Evolutionary conservation across 2,888 invertebrate species (phyloP).

Genomic region (Eilema caniola): DNA sequence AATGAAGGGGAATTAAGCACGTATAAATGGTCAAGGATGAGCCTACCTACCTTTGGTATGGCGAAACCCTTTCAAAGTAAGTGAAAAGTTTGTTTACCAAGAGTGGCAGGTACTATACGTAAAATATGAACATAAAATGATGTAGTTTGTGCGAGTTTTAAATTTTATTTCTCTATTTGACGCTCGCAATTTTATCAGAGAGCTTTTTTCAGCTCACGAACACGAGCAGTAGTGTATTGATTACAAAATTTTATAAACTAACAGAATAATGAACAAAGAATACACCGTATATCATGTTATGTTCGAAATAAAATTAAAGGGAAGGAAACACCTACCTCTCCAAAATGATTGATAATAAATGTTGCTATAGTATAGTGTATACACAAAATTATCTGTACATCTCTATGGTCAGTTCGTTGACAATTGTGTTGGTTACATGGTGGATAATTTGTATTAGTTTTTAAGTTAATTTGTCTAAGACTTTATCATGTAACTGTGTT

Average conservation of each 20-base stretch:
- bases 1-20: too few species aligned
- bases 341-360: slow-evolving; percentile 6
- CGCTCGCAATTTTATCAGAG: not conserved
- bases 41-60: not conserved
- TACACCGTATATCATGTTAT: not conserved
- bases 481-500: too few species aligned
- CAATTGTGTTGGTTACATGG: too few species aligned
- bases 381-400: too few species aligned
- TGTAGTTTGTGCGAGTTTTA: not conserved
- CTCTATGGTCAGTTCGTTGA: too few species aligned
- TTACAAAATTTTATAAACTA: too few species aligned
- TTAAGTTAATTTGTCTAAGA: too few species aligned
- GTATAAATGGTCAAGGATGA: not conserved
- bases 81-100: not conserved
- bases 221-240: too few species aligned
- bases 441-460: too few species aligned
- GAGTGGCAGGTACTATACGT: not conserved
- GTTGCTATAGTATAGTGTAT: too few species aligned
- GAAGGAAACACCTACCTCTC: not conserved
- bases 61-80: not conserved
- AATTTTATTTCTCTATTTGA: not conserved
- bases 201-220: not conserved
- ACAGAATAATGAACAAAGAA: too few species aligned
- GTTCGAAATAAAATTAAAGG: not conserved
- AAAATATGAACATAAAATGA: not conserved